These are phyloP conservation scores for Neotoma lepida DNA, from an alignment of 2,113 vertebrate genomes.

Conservation along the genomic window DNA sequence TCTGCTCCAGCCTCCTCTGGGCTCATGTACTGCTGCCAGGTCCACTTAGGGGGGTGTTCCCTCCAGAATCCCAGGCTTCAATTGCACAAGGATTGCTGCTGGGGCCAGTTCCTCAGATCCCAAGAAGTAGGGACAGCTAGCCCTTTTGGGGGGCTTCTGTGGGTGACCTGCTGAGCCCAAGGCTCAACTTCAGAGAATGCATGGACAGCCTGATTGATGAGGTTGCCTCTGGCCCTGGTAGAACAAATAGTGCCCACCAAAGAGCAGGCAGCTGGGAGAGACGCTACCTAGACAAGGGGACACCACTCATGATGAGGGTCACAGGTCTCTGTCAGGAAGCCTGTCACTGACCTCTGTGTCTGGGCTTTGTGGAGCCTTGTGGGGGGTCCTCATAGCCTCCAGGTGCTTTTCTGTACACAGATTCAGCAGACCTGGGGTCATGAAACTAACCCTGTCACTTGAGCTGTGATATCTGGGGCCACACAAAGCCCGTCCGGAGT, in stretches of 20 bases:
- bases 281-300: background rate
- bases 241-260: background rate
- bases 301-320: fast-evolving
- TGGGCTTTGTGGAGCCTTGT: background rate
- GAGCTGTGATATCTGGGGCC: background rate
- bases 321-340: background rate
- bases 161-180: background rate
- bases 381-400: background rate
- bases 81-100: background rate
- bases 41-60: background rate
- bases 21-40: background rate
- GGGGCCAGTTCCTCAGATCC: background rate
- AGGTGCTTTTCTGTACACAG: background rate
- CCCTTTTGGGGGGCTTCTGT: background rate
- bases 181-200: background rate
- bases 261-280: background rate
- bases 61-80: background rate
- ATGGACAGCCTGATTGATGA: background rate
- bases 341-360: background rate
- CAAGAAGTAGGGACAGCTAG: background rate
- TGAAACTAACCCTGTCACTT: background rate
- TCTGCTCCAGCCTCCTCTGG: background rate
- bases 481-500: fast-evolving
- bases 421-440: background rate
- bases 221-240: background rate